phyloP scores from a whole-genome alignment of 2,113 vertebrate genomes.

The Antidorcas marsupialis region DNA sequence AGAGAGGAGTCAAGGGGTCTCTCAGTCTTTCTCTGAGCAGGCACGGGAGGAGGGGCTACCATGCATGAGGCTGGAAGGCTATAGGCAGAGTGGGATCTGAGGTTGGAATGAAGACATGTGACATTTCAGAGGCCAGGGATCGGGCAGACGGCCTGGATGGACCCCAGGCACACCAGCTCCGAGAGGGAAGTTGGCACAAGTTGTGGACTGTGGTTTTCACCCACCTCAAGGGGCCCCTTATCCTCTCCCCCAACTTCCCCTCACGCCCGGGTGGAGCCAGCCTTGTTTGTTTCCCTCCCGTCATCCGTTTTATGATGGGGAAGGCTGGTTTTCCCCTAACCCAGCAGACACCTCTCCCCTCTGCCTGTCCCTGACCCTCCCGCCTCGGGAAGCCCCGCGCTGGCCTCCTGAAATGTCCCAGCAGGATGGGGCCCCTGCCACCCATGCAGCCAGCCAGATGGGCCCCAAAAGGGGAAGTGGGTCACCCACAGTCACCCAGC shows the following conservation, averaged over 20 bases:
- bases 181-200: slow-evolving; percentile 17
- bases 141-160: neutral
- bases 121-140: neutral
- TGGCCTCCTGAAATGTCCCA: slow-evolving; percentile 25
- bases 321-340: slow-evolving; percentile 69
- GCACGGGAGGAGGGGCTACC: neutral
- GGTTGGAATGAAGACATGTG: neutral
- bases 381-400: slow-evolving; percentile 53
- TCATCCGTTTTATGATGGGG: slow-evolving; percentile 40
- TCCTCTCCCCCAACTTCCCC: slow-evolving; percentile 44
- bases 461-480: slow-evolving; percentile 53
- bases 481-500: slow-evolving; percentile 34
- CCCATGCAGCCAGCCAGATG: slow-evolving; percentile 32
- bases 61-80: neutral
- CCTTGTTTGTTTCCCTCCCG: slow-evolving; percentile 16
- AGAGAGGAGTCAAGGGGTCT: neutral
- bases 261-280: neutral
- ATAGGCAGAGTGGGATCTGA: neutral
- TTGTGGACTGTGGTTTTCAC: slow-evolving; percentile 35
- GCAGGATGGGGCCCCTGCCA: neutral
- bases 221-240: neutral
- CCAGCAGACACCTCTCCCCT: slow-evolving; percentile 56
- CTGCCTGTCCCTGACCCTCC: slow-evolving; percentile 43
- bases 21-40: neutral
- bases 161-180: neutral